phyloP scores from a whole-genome alignment of 2,113 vertebrate species.

The Excalfactoria chinensis region DNA sequence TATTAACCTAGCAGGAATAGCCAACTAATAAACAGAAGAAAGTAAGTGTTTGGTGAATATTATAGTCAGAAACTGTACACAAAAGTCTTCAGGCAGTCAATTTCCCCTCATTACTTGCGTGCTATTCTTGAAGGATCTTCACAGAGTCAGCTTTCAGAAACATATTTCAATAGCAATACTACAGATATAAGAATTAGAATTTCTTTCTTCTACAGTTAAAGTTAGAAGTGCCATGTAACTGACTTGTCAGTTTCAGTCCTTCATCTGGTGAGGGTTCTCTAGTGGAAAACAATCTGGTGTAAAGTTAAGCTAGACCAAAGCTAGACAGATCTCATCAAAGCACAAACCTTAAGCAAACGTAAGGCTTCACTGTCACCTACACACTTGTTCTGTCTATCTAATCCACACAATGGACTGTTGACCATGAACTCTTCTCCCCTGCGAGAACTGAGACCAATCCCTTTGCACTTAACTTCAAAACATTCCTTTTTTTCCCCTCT shows the following conservation, averaged over 20 bases:
- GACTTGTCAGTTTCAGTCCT: neutral
- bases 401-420: neutral
- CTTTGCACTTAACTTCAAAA: constrained; percentile 8
- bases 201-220: neutral
- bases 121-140: neutral
- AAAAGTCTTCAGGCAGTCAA: constrained; percentile 9
- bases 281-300: neutral
- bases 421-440: neutral
- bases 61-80: constrained; percentile 7
- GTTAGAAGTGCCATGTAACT: neutral
- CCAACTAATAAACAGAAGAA: constrained; percentile 43
- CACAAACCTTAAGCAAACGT: constrained; percentile 1
- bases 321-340: constrained; percentile 20
- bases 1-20: neutral
- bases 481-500: neutral
- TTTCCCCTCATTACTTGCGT: neutral
- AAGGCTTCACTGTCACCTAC: constrained; percentile 12
- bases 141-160: constrained; percentile 21
- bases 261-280: neutral
- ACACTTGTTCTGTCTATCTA: neutral
- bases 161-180: neutral
- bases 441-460: neutral
- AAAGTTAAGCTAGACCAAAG: neutral
- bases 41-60: constrained; percentile 53
- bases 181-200: neutral